These are phyloP conservation scores for Auanema sp. DNA, from an alignment of 2,888 invertebrate species.

Conservation along the genomic window DNA sequence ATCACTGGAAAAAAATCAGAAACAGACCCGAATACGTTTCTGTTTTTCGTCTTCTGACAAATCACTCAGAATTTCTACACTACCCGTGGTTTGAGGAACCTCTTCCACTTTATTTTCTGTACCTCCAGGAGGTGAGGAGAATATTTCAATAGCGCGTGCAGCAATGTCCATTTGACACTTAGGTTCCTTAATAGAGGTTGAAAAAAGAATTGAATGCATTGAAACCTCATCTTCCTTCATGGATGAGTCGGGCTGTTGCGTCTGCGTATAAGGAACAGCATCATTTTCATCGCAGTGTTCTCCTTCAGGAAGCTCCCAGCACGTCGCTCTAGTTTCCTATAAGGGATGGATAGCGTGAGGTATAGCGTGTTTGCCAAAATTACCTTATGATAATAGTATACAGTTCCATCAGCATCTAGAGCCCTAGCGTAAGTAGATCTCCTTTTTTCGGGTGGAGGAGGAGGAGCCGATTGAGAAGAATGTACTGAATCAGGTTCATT, in stretches of 20 bases:
- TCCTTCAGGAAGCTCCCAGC: constrained; percentile 17
- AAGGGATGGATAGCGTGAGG: neutral
- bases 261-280: neutral
- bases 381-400: constrained; percentile 78
- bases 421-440: constrained; percentile 87
- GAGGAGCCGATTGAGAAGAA: constrained; percentile 6
- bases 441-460: constrained; percentile 65
- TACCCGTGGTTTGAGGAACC: neutral
- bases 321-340: constrained; percentile 11
- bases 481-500: neutral
- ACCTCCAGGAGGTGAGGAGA: neutral
- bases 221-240: constrained; percentile 13
- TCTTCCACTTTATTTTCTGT: neutral
- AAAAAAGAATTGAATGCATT: too few species aligned
- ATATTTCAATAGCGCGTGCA: neutral
- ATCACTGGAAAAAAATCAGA: neutral
- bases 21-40: neutral
- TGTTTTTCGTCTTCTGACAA: neutral
- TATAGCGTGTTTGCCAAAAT: neutral
- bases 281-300: constrained; percentile 11
- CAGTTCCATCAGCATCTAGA: constrained; percentile 79
- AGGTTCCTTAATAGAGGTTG: too few species aligned
- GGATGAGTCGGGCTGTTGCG: constrained; percentile 15
- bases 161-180: neutral
- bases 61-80: too few species aligned